A percentile compares a stretch with the other conserved stretches of the same genome.
These are phyloP conservation scores for Luscinia megarhynchos DNA, from an alignment of 2,797 vertebrate species.

Conservation along the genomic window DNA sequence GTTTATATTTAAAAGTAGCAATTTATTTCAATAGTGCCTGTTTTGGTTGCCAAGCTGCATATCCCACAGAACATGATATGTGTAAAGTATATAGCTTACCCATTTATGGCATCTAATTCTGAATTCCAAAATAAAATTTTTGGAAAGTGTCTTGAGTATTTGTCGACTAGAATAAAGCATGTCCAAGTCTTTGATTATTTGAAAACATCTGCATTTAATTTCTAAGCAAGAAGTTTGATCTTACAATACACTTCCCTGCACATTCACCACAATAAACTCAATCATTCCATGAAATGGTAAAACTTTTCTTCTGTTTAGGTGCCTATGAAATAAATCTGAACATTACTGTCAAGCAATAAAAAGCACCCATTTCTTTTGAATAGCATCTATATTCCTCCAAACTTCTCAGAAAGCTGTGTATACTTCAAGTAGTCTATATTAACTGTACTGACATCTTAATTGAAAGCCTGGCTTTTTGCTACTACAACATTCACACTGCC, in stretches of 20 bases:
- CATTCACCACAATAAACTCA: slow-evolving; percentile 43
- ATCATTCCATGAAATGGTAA: background rate
- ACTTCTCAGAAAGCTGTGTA: background rate
- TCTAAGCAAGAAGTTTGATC: slow-evolving; percentile 53
- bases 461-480: background rate
- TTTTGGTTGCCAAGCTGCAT: slow-evolving; percentile 52
- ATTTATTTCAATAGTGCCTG: slow-evolving; percentile 51
- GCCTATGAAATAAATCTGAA: background rate
- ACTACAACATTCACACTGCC: background rate
- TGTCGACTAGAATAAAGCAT: slow-evolving; percentile 59
- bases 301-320: background rate
- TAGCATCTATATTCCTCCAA: background rate
- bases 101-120: slow-evolving; percentile 52
- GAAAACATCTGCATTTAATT: slow-evolving; percentile 75
- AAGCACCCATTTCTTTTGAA: background rate
- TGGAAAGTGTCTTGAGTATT: slow-evolving; percentile 49
- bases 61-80: slow-evolving; percentile 65
- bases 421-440: background rate
- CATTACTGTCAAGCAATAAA: background rate
- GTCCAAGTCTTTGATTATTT: slow-evolving; percentile 57
- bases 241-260: slow-evolving; percentile 38
- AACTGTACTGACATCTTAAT: background rate
- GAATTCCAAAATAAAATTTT: slow-evolving; percentile 57
- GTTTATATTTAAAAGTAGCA: slow-evolving; percentile 69
- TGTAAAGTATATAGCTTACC: slow-evolving; percentile 59